These are phyloP conservation scores for Lordiphosa stackelbergi DNA, from an alignment of 1,140 invertebrate genomes.

Conservation along the genomic window DNA sequence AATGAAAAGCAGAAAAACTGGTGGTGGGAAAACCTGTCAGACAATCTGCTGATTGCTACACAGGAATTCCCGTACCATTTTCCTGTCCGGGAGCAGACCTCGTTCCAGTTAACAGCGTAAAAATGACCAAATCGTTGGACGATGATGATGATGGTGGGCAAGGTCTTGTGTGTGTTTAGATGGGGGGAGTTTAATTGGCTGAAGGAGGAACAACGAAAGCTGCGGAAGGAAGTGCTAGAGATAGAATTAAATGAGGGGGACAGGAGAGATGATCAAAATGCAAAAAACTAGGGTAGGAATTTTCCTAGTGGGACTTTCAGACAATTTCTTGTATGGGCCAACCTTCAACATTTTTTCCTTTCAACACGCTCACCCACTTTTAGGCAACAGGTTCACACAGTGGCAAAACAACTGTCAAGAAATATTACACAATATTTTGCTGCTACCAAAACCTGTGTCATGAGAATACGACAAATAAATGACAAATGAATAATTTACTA, in stretches of 20 bases:
- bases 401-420: background rate
- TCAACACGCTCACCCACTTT: background rate
- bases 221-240: background rate
- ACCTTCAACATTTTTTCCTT: too few species aligned
- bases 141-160: slow-evolving; percentile 2
- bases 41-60: slow-evolving; percentile 57
- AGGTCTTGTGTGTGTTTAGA: background rate
- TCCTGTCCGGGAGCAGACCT: slow-evolving; percentile 7
- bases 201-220: background rate
- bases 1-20: slow-evolving; percentile 54
- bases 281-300: background rate
- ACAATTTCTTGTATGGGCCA: too few species aligned
- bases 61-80: slow-evolving; percentile 50
- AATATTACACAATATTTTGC: slow-evolving; percentile 14
- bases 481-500: slow-evolving; percentile 18
- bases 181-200: slow-evolving; percentile 12
- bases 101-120: slow-evolving; percentile 7
- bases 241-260: too few species aligned
- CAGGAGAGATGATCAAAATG: background rate
- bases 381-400: slow-evolving; percentile 18
- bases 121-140: slow-evolving; percentile 20
- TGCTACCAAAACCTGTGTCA: slow-evolving; percentile 20
- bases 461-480: slow-evolving; percentile 20
- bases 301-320: too few species aligned
- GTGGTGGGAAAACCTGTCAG: slow-evolving; percentile 26